phyloP scores from a whole-genome alignment of 1,140 invertebrate species.

The Drosophila varians region DNA sequence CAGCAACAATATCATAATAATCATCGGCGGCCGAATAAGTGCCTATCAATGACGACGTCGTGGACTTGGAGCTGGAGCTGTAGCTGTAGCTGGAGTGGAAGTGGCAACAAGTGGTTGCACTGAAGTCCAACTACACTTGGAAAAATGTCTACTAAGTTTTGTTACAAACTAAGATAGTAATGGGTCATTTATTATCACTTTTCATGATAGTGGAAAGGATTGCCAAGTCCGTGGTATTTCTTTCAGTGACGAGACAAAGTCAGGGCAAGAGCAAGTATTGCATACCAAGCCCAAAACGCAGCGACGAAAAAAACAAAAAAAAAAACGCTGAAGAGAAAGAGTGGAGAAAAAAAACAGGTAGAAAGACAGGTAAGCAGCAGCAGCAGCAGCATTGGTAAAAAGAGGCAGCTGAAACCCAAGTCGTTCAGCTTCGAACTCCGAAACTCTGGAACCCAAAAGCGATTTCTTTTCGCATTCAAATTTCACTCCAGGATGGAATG shows the following conservation, averaged over 20 bases:
- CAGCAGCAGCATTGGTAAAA: conserved; percentile 14
- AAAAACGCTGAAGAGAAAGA: conserved; percentile 17
- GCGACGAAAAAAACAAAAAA: conserved; percentile 33
- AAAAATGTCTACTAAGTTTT: conserved; percentile 2
- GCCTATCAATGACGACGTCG: conserved; percentile 75
- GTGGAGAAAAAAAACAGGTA: conserved; percentile 57
- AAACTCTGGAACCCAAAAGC: conserved; percentile 38
- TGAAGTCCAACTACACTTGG: conserved; percentile 9
- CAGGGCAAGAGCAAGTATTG: conserved; percentile 32
- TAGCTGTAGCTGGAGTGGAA: conserved; percentile 41
- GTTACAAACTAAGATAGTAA: not conserved
- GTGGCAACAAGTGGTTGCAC: conserved; percentile 36
- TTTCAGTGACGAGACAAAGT: conserved; percentile 11
- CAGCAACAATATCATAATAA: conserved; percentile 81
- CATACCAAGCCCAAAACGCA: conserved; percentile 66
- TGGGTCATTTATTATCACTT: not conserved
- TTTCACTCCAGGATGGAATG: conserved; percentile 53
- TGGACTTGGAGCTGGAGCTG: conserved; percentile 23
- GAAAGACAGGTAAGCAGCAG: conserved; percentile 59
- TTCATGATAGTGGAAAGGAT: too few relatives aligned
- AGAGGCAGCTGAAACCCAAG: conserved; percentile 61
- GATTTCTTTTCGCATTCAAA: conserved; percentile 75
- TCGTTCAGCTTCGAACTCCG: conserved; percentile 33
- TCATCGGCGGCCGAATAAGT: conserved; percentile 75
- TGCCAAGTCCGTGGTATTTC: too few relatives aligned